phyloP scores from a whole-genome alignment of 2,113 vertebrate species.

The Ceyx melanurus region DNA sequence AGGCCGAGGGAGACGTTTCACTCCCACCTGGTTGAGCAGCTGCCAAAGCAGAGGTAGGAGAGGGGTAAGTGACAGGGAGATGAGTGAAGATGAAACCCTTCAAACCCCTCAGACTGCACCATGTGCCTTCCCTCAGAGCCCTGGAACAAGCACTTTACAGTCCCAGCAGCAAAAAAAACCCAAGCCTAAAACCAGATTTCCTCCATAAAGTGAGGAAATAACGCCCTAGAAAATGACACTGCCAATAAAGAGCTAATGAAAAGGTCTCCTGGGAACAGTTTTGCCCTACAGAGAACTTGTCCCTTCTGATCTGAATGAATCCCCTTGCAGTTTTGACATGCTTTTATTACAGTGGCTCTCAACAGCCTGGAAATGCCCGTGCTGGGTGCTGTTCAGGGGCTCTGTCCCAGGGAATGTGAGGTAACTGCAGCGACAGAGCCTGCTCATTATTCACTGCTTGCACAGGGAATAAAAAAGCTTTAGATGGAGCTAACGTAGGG shows the following conservation, averaged over 20 bases:
- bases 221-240: background rate
- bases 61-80: background rate
- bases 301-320: background rate
- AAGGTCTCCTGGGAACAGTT: background rate
- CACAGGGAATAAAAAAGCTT: slow-evolving; percentile 21
- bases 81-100: background rate
- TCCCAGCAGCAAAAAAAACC: background rate
- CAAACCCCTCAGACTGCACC: background rate
- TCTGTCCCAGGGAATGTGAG: background rate
- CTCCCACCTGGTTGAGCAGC: background rate
- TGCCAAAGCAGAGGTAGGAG: background rate
- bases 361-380: background rate
- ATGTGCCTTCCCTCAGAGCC: background rate
- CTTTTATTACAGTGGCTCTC: background rate
- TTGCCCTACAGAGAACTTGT: slow-evolving; percentile 21
- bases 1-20: background rate
- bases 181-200: background rate
- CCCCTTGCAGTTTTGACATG: background rate
- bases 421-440: background rate
- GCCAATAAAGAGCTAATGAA: background rate
- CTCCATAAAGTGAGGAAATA: background rate
- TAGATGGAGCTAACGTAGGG: background rate
- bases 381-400: slow-evolving; percentile 15
- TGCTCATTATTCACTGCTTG: slow-evolving; percentile 45
- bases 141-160: background rate